Conservation (phyloP, 2,797 vertebrate genomes). For the Pseudotriccus pelzelni region DNA sequence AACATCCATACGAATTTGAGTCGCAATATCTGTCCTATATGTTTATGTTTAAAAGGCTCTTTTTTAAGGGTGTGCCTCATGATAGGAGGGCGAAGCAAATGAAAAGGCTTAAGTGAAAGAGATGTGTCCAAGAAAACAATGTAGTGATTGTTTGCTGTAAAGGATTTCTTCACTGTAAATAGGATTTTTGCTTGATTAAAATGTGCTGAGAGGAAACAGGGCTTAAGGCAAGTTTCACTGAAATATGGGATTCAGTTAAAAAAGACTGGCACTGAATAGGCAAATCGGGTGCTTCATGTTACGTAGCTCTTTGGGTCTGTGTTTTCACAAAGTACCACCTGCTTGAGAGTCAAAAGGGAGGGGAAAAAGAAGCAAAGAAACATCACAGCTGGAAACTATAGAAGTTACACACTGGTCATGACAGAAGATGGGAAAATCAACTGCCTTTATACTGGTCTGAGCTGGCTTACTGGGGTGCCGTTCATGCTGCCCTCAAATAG, state of each 20-base stretch:
- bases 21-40: neutral
- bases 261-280: neutral
- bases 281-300: neutral
- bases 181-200: slow-evolving; percentile 40
- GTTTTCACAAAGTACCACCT: slow-evolving; percentile 34
- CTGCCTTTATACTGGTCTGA: neutral
- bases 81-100: neutral
- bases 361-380: neutral
- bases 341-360: neutral
- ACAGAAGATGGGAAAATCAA: neutral
- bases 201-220: neutral
- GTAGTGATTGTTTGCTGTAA: neutral
- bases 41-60: neutral
- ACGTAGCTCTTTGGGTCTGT: neutral
- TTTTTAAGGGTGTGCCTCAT: neutral
- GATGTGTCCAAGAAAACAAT: neutral
- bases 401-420: neutral
- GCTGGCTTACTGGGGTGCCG: slow-evolving; percentile 15
- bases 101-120: neutral
- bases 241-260: neutral
- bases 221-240: neutral
- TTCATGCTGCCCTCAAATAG: slow-evolving; percentile 53
- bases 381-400: neutral
- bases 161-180: neutral
- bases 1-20: neutral